A percentile compares a stretch with the other conserved stretches of the same genome.
These are phyloP conservation scores for Takifugu ocellatus DNA, from an alignment of 2,797 vertebrate species.

Conservation along the genomic window DNA sequence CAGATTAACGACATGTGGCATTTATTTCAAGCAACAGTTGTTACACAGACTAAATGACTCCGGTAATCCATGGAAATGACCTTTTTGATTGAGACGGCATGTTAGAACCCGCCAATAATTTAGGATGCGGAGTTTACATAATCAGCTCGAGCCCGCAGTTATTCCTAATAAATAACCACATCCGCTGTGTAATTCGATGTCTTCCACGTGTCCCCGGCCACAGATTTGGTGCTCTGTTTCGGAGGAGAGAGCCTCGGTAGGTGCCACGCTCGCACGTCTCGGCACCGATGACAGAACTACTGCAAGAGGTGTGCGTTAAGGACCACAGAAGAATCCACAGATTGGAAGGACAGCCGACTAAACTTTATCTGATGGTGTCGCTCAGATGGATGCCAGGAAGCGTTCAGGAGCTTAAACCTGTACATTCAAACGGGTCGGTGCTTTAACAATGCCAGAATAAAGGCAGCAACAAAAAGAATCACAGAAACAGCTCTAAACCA, in stretches of 20 bases:
- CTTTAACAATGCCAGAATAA: not conserved
- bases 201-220: not conserved
- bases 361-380: slow-evolving; percentile 17
- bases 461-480: not conserved
- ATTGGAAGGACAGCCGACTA: slow-evolving; percentile 4
- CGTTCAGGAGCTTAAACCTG: not conserved
- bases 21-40: slow-evolving; percentile 18
- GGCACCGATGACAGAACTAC: slow-evolving; percentile 11
- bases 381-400: slow-evolving; percentile 7
- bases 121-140: not conserved
- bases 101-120: slow-evolving; percentile 6
- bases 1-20: slow-evolving; percentile 26
- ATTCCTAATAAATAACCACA: slow-evolving; percentile 21
- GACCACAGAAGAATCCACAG: slow-evolving; percentile 12
- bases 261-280: slow-evolving; percentile 5
- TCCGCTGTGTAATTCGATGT: slow-evolving; percentile 7
- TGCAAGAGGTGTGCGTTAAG: not conserved
- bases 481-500: not conserved
- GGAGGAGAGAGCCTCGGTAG: no score
- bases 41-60: slow-evolving; percentile 10
- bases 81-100: slow-evolving; percentile 3
- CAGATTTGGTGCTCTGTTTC: no score
- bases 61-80: slow-evolving; percentile 14
- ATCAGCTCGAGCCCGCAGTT: slow-evolving; percentile 14
- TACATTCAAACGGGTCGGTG: not conserved